phyloP scores from a whole-genome alignment of 2,113 vertebrate species.

The Seriola rivoliana region DNA sequence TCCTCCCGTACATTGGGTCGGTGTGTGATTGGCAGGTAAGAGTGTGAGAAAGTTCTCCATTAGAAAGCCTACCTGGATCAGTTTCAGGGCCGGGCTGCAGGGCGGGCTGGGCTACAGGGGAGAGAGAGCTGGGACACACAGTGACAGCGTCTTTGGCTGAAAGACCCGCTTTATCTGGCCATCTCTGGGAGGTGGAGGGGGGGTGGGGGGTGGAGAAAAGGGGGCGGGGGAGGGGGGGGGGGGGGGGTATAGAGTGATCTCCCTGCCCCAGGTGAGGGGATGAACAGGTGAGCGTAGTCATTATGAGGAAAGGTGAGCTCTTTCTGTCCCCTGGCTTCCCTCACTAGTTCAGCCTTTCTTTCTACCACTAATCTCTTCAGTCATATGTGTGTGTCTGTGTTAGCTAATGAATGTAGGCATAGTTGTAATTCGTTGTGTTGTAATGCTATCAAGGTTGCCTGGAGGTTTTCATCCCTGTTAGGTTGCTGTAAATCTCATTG shows the following conservation, averaged over 20 bases:
- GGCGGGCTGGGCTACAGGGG: conserved; percentile 40
- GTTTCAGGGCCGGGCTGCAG: conserved; percentile 81
- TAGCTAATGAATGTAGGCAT: conserved; percentile 38
- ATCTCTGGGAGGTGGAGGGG: conserved; percentile 65
- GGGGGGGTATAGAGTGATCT: conserved; percentile 68
- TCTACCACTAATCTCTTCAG: conserved; percentile 65
- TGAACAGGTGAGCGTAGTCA: conserved; percentile 84
- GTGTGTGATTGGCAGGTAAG: conserved; percentile 74
- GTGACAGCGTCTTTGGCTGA: conserved; percentile 68
- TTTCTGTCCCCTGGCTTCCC: conserved; percentile 63
- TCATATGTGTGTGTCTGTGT: conserved; percentile 41
- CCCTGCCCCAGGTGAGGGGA: conserved; percentile 84
- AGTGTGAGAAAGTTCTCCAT: conserved; percentile 85
- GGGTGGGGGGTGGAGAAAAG: not conserved
- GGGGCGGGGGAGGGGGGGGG: not conserved
- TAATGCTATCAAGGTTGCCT: conserved; percentile 33
- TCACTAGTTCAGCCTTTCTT: conserved; percentile 46
- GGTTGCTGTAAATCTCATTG: conserved; percentile 8
- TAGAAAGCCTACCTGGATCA: conserved; percentile 81
- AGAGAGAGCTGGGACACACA: conserved; percentile 36
- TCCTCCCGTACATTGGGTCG: conserved; percentile 14
- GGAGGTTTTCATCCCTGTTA: conserved; percentile 25
- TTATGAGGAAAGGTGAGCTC: conserved; percentile 85
- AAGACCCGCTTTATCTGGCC: conserved; percentile 81
- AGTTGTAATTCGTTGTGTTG: conserved; percentile 51